Evolutionary conservation across 2,797 vertebrate species (phyloP), one percentile per base, ranked within the genome.

Genomic region (Sebastes minor): DNA sequence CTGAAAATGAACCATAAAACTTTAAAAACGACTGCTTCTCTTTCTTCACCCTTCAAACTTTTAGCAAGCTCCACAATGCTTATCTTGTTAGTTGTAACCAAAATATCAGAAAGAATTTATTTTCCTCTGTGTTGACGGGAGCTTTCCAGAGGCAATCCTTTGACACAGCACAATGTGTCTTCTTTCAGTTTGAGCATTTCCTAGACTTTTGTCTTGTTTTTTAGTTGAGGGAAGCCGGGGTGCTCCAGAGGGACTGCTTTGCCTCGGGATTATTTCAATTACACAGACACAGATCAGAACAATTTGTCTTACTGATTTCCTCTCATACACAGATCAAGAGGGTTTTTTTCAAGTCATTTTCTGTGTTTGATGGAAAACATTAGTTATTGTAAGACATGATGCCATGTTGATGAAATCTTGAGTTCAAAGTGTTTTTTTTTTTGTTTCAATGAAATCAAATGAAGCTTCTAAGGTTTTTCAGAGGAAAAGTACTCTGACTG

Each of bases 161-260:
- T 52, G 18, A 52, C 46, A 20, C 46, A 52, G 46, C 46, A 20
- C 22, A 38, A 38, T 49, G 18, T 27, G 49, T 79, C 65, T 75
- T 75, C 62, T 79, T 87, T 66, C 14, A 20, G 25, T 32, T 16
- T 85, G 65, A 72, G 38, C 59, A 61, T 74, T 76, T 73, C 62
- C 70, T 55, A 7, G 42, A 76, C 35, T 55, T 86, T 86, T 71
- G 53, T 67, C 78, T 74, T 83, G 60, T 77, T 57, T 72, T 65
- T 64, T 68, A 78, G 70, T 69, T 66, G 20, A 35, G 74, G 57
- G 53, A 78, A 62, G 23, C 4, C 5, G 68, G 30, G 61, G 18
- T 35, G 65, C 27, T 73, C 86, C 22, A 38, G 46, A 61, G 80
- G 27, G 75, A 77, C 61, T 42, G 38, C 33, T 30, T 27, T 78